Conservation (phyloP, 2,888 invertebrate species). For the Drosophila monieri region DNA sequence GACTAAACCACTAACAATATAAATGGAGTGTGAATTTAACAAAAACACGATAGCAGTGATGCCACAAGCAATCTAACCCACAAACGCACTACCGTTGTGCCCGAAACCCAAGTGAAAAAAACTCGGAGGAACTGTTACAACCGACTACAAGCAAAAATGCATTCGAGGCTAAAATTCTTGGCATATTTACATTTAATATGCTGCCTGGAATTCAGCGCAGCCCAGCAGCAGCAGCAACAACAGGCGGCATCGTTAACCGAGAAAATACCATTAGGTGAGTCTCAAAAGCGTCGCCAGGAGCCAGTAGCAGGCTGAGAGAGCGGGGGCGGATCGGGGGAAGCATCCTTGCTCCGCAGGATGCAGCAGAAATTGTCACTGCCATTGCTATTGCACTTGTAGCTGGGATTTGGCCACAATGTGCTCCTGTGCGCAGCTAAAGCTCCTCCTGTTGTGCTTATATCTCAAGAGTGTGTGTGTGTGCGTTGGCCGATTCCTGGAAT, state of each 20-base stretch:
- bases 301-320: constrained; percentile 3
- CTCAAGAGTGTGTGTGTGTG: constrained; percentile 17
- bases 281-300: constrained; percentile 52
- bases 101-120: constrained; percentile 11
- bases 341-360: background rate
- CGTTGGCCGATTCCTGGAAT: constrained; percentile 26
- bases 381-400: constrained; percentile 57
- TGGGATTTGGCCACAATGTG: constrained; percentile 60
- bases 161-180: constrained; percentile 81
- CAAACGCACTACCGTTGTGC: constrained; percentile 28
- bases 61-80: constrained; percentile 30
- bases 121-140: constrained; percentile 20
- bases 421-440: background rate
- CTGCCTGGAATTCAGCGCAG: constrained; percentile 79
- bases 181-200: constrained; percentile 82
- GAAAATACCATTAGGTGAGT: constrained; percentile 84
- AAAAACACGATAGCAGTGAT: constrained; percentile 12
- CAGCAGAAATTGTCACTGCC: constrained; percentile 23
- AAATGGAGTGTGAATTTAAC: constrained; percentile 1
- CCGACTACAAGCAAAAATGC: constrained; percentile 77
- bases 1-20: background rate
- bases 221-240: constrained; percentile 56
- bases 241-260: constrained; percentile 82
- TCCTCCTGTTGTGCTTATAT: constrained; percentile 32
- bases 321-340: background rate